Percentiles rank a stretch among this genome's conserved stretches.
Evolutionary conservation across 2,113 vertebrate species (phyloP).

Genomic region (Colossoma macropomum): DNA sequence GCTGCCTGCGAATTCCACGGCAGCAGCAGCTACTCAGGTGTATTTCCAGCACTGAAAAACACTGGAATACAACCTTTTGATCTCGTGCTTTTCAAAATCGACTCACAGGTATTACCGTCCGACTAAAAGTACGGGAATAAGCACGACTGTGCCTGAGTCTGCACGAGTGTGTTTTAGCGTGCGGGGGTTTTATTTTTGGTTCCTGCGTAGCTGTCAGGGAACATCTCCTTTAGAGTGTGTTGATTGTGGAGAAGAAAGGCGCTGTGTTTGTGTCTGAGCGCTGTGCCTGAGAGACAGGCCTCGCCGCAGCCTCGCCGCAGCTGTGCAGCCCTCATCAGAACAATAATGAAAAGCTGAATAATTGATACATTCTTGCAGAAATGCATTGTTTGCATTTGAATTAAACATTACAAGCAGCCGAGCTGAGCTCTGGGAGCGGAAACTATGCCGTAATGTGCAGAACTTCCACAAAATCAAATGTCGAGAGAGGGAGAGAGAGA

Average conservation of each 20-base stretch:
- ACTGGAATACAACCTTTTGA: slow-evolving; percentile 32
- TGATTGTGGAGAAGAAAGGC: slow-evolving; percentile 55
- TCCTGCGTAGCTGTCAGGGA: slow-evolving; percentile 58
- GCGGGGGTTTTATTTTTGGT: slow-evolving; percentile 56
- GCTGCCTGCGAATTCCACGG: slow-evolving; percentile 20
- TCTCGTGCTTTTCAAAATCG: slow-evolving; percentile 19
- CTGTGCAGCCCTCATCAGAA: slow-evolving; percentile 54
- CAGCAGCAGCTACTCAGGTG: slow-evolving; percentile 5
- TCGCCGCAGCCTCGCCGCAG: slow-evolving; percentile 33
- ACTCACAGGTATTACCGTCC: not conserved
- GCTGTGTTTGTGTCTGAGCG: slow-evolving; percentile 44
- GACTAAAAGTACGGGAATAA: slow-evolving; percentile 23
- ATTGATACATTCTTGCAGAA: slow-evolving; percentile 61
- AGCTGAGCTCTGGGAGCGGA: slow-evolving; percentile 30
- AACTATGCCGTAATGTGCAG: slow-evolving; percentile 34
- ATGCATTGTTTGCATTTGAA: slow-evolving; percentile 65
- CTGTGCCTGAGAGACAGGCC: slow-evolving; percentile 41
- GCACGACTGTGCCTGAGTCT: slow-evolving; percentile 11
- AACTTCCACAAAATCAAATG: slow-evolving; percentile 27
- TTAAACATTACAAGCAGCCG: slow-evolving; percentile 63
- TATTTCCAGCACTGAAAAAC: slow-evolving; percentile 9
- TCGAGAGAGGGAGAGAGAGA: not conserved
- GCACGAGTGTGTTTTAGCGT: slow-evolving; percentile 1
- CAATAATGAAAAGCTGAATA: slow-evolving; percentile 65
- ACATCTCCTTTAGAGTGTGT: slow-evolving; percentile 59